Evolutionary conservation across 2,113 vertebrate genomes (phyloP), one percentile per base, ranked within the genome.

Genomic region (Recurvirostra avosetta): DNA sequence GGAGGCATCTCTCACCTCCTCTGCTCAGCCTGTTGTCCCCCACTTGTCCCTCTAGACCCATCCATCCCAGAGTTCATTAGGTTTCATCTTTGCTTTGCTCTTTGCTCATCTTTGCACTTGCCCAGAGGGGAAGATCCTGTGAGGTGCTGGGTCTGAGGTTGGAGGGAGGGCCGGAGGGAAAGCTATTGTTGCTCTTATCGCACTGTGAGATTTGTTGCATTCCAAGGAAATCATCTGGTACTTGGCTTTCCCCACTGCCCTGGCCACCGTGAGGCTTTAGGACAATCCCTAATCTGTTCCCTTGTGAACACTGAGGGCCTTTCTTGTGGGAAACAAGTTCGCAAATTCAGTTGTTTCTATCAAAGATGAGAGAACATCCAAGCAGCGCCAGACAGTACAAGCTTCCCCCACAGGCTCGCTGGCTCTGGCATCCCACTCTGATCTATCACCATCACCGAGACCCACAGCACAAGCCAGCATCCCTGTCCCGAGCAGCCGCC

Each of bases 301-400:
- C 81, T 55, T 76, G 91, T 83, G 95, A 97, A 97, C 95, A 97
- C 94, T 89, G 89, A 94, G 55, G 38, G 91, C 94, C 84, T 95
- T 95, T 96, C 93, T 97, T 96, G 89, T 97, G 94, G 93, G 90
- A 97, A 97, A 96, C 67, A 96, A 97, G 89, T 92, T 90, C 15
- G 5, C 84, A 86, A 93, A 78, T 94, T 95, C 92, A 92, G 32
- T 97, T 96, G 81, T 96, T 97, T 96, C 89, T 95, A 86, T 96
- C 95, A 94, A 94, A 96, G 93, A 96, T 94, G 95, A 97, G 96
- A 92, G 94, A 97, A 95, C 81, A 85, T 96, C 95, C 89, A 93
- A 96, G 93, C 84, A 91, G 74, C 2, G n/a, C 95, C 93, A 97
- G 96, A 97, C 81, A 90, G 96, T 90, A 92, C 93, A 95, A 93